Base-by-base conservation (phyloP, 2,888 invertebrate genomes). In the Parasteatoda lunata region DNA sequence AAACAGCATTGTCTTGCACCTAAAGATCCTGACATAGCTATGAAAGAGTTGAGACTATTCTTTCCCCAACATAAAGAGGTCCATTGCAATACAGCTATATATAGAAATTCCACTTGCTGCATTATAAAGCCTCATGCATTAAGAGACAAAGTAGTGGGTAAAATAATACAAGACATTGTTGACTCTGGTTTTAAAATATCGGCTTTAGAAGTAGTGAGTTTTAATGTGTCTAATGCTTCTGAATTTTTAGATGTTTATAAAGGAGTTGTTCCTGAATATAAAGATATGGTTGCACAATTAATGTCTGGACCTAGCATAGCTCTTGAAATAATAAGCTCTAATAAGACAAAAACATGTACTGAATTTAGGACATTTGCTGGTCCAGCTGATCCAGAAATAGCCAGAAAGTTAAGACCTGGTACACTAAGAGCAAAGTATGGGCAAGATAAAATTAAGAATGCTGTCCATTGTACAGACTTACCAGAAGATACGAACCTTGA, bases 201-300 rank as follows among this genome's bases (percentile, higher is more conserved):
- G 0, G 97, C 96, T 0, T 93, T 97, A 88, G 95, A 96, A 92
- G 95, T 96, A 94, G 65, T 90, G 30, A 78, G 65, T 88, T 93
- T 98, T 90, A 96, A 96, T 90, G 94, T 95, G 88, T 94, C 95
- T 0, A 96, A 97, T 91, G 96, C 97, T 5, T 96, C 96, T 90
- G 97, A 98, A 91, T 98, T 98, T 92, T 95, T 96, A 91, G 97
- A 98, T 93, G 95, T 98, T 4, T 98, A 98, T 92, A 96, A 96
- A 91, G 97, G 97, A 2, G 96, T 93, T 4, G 91, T 93, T 6
- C 91, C 91, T 78, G 92, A 93, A 89, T 93, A 93, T 81, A 84
- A 96, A 94, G 95, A 95, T 5, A 96, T 98, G 95, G 95, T 97
- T 13, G 93, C 94, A 76, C 96, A 98, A 92, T 93, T 97, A 80